Evolutionary conservation across 1,140 invertebrate species (phyloP), one percentile per base, ranked within the genome.

Genomic region (Papilio polyxenes): DNA sequence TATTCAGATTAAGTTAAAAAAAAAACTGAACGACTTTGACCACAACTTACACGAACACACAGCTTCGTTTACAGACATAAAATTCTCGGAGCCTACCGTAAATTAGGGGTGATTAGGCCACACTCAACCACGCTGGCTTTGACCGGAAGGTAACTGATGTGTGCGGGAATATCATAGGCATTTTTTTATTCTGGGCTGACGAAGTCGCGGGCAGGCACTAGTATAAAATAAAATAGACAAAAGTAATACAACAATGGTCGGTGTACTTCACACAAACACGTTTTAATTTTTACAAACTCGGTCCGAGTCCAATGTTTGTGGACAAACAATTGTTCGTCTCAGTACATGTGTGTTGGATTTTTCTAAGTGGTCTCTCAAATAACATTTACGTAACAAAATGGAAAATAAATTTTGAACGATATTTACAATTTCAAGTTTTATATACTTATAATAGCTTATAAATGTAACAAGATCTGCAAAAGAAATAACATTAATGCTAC

Each of bases 231-330:
- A 49, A 48, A n/a, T 17, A 49, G 44, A 49, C 17, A 48, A 75
- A 75, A 31, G 7, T 75, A 20, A 20, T 20, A 75, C 40, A 75
- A 75, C 65, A 75, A 48, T 49, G n/a, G 37, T 75, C 8, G 48
- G 74, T 75, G 13, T 75, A 49, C 6, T 77, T 20, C 20, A 77
- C 17, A 48, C 75, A 77, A 77, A 75, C 37, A 75, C 44, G 75
- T 51, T 77, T 77, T 56, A 77, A 77, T 77, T 77, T 49, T 53
- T 49, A 53, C 75, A 77, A 77, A 77, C 75, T 77, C 10, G 48
- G 20, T 15, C 75, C 11, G 40, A 23, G 75, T 77, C 49, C 48
- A 77, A 51, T 77, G 75, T 77, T 77, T 77, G 44, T 49, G 49
- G 48, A 77, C 48, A 77, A 77, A 77, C 75, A 77, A 53, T 77